A percentile compares a stretch with the other conserved stretches of the same genome.
Conservation (phyloP, 2,797 vertebrate genomes). For the Poeciliopsis gracilis region DNA sequence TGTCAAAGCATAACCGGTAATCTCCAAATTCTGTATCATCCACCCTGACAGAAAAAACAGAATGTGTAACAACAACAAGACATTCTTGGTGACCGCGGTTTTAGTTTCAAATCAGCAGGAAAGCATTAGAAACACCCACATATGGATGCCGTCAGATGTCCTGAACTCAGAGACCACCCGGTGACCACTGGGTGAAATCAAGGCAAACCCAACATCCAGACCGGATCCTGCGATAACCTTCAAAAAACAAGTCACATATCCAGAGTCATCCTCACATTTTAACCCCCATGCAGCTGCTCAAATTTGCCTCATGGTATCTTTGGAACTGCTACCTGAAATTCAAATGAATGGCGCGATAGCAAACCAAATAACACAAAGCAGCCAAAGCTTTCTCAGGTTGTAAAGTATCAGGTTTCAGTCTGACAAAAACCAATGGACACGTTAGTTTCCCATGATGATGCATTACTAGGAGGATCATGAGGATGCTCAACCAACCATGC, state of each 20-base stretch:
- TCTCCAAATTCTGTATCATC: slow-evolving; percentile 86
- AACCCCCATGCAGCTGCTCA: neutral
- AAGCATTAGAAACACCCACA: slow-evolving; percentile 72
- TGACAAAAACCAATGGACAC: neutral
- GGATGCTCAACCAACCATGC: neutral
- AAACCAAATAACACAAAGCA: neutral
- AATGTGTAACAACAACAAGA: neutral
- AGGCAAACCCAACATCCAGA: slow-evolving; percentile 86
- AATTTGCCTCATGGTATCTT: neutral
- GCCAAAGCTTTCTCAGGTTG: neutral
- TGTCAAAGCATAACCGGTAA: slow-evolving; percentile 91
- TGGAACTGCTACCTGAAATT: slow-evolving; percentile 20
- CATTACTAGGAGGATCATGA: neutral
- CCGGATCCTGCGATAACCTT: slow-evolving; percentile 90
- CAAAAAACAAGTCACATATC: neutral
- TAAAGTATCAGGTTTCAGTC: neutral
- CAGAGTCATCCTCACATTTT: neutral
- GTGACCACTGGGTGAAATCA: slow-evolving; percentile 84
- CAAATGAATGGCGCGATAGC: slow-evolving; percentile 27
- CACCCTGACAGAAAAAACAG: slow-evolving; percentile 70
- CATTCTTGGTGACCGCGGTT: neutral
- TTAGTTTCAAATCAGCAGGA: neutral
- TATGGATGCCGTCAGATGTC: slow-evolving; percentile 86
- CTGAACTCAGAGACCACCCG: slow-evolving; percentile 84
- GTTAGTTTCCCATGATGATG: neutral